Base-by-base conservation (phyloP, 2,888 invertebrate genomes). In the Stenurella melanura region DNA sequence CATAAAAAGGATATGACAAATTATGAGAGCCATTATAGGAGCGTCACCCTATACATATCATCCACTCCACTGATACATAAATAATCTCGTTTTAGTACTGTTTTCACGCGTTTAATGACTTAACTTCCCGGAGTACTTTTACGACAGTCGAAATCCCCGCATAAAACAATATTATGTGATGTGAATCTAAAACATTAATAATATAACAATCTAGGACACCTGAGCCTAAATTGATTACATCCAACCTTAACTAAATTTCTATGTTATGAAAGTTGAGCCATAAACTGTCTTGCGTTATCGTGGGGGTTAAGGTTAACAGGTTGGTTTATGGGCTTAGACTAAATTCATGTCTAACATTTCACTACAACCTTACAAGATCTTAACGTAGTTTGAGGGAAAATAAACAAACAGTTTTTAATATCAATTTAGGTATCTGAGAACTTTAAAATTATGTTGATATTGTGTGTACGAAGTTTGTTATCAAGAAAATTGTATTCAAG, bases 171-270 rank as follows among this genome's bases (percentile, higher is more conserved):
- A 17, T 61, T 21, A 50, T 50, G 66, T 50, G 66, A 50, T 18
- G 50, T 50, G 50, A 66, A 66, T 66, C 68, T 56, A 57, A 30
- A 68, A 56, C 56, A 56, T 64, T 68, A 56, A 68, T 68, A 68
- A 68, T 26, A 21, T 17, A 68, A 68, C 56, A 68, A 68, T 68
- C 68, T 56, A 56, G 30, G 56, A 68, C 68, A 68, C 68, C 68
- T 68, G 68, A 68, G 56, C 68, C 68, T 68, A 68, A 66, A 68
- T 50, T 68, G 68, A 68, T 68, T 56, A 30, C 56, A 54, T 15
- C 67, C 56, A 21, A 50, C 42, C 56, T 68, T 54, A 68, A 68
- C 68, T 68, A 68, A 68, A 68, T 56, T n/a, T 68, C 68, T 56
- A 68, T 68, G 26, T 56, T 68, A 26, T 21, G 54, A 56, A 68